Evolutionary conservation across 2,888 invertebrate genomes (phyloP), one percentile per base, ranked within the genome.

Genomic region (Torymus tubicola): DNA sequence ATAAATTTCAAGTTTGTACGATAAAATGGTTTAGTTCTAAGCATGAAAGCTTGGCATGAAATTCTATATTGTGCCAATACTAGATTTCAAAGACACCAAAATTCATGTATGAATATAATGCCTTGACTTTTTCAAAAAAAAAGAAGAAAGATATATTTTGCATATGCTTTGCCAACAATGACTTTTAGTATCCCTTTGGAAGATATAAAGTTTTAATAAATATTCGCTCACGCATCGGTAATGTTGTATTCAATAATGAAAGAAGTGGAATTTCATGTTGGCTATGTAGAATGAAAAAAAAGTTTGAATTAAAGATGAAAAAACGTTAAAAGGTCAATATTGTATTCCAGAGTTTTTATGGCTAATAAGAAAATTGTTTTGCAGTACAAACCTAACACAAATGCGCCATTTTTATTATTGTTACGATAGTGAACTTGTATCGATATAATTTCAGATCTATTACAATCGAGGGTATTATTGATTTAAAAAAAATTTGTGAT

Each of bases 51-150:
- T 77, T 78, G 82, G 82, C 80, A 78, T 73, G 13, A 70, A 78
- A 71, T 79, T 79, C 65, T 79, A 61, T 57, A 55, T 78, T 71
- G 82, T 82, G 82, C 80, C 80, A 82, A 82, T 64, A 63, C 14
- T 75, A 78, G 74, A 61, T 81, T 81, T 78, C 57, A 81, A 65
- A 75, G 53, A 78, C 67, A 81, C 78, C 74, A 81, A 81, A 78
- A 67, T 81, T 71, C 70, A 74, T 65, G 52, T 69, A 78, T 60
- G 24, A 70, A 78, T 31, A 31, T 50, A 60, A 78, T 78, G 78
- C 78, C 81, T 78, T 81, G 64, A 74, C 50, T 71, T 81, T 67
- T 63, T 67, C 10, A 53, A 60, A 60, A 24, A 65, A 61, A 21
- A 65, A 71, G 58, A 53, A 69, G 72, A 71, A 52, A 16, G 10